These are phyloP conservation scores for Mesocricetus auratus DNA, from an alignment of 2,113 vertebrate species.

Conservation along the genomic window DNA sequence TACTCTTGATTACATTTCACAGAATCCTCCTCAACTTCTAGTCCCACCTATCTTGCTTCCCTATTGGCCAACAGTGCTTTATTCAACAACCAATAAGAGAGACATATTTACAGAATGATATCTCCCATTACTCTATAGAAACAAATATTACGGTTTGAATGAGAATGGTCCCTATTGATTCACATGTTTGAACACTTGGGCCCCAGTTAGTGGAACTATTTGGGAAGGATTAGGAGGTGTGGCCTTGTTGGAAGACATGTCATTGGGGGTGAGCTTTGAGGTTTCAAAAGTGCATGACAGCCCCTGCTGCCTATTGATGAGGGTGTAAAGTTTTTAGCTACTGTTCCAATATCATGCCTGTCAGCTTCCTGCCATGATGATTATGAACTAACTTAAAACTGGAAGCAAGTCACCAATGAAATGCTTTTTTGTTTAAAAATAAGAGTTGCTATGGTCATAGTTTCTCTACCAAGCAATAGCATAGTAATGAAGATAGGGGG, in stretches of 20 bases:
- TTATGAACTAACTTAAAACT: background rate
- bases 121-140: no score
- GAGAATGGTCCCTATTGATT: no score
- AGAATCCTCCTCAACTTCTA: no score
- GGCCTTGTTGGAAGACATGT: background rate
- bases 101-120: no score
- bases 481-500: background rate
- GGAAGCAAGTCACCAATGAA: background rate
- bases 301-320: background rate
- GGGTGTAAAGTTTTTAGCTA: background rate
- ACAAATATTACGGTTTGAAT: background rate
- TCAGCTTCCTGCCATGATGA: background rate
- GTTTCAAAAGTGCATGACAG: background rate
- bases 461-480: background rate
- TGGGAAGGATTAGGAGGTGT: background rate
- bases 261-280: background rate
- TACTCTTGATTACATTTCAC: no score
- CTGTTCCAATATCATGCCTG: background rate
- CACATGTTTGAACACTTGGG: background rate
- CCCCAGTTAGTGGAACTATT: background rate
- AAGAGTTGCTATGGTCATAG: background rate
- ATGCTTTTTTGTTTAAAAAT: background rate
- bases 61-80: no score
- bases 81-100: no score
- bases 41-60: no score